Conservation (phyloP, 2,888 invertebrate genomes). For the Pristionchus fissidentatus region DNA sequence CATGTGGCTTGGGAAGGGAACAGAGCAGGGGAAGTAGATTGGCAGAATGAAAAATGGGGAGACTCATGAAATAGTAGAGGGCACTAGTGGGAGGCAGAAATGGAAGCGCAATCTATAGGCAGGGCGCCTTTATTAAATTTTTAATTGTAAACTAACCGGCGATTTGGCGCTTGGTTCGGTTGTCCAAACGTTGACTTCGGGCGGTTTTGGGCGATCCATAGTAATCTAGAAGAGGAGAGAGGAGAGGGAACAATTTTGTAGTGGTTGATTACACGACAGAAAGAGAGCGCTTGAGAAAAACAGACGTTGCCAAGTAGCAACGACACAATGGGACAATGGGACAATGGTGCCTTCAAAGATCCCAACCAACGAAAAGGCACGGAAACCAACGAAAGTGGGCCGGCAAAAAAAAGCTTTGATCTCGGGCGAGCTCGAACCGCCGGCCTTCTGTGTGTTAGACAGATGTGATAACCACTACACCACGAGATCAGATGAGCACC, state of each 20-base stretch:
- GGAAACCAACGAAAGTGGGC: too few species aligned
- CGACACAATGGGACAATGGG: too few species aligned
- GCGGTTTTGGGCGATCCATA: neutral
- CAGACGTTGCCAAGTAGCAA: slow-evolving; percentile 18
- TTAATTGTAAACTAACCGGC: neutral
- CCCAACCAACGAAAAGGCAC: too few species aligned
- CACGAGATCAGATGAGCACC: neutral
- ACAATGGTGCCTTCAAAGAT: too few species aligned
- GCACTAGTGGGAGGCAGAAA: neutral
- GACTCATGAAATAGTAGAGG: neutral
- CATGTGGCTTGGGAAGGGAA: neutral
- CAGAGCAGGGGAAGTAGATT: slow-evolving; percentile 20
- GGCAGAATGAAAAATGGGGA: neutral
- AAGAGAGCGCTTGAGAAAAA: neutral
- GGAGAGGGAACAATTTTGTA: too few species aligned
- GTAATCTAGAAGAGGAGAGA: neutral
- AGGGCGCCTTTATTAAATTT: neutral
- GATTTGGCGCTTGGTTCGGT: neutral
- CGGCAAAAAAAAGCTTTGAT: neutral
- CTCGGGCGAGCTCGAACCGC: too few species aligned
- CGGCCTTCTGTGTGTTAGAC: too few species aligned
- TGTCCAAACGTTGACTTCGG: neutral
- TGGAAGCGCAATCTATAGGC: neutral
- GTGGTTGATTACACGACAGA: slow-evolving; percentile 1
- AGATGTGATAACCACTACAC: too few species aligned